Conservation (phyloP, 2,888 invertebrate genomes). For the Drosophila austrosaltans region DNA sequence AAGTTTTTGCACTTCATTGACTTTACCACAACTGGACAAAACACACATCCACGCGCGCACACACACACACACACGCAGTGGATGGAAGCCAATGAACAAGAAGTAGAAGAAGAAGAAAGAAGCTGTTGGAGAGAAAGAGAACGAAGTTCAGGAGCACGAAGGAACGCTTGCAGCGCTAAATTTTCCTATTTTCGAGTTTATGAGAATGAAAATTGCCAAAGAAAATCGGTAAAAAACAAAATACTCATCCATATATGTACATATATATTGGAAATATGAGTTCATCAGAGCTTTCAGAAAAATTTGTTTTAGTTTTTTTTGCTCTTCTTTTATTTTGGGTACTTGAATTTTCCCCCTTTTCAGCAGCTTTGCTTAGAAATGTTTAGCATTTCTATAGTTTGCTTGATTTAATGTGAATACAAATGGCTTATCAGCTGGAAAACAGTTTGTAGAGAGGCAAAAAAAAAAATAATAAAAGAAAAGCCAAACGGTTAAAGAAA, state of each 20-base stretch:
- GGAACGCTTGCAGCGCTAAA: slow-evolving; percentile 42
- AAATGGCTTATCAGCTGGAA: slow-evolving; percentile 66
- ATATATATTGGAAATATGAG: slow-evolving; percentile 22
- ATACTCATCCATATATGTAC: slow-evolving; percentile 39
- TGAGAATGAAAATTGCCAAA: slow-evolving; percentile 69
- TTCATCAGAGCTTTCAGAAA: slow-evolving; percentile 12
- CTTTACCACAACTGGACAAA: slow-evolving; percentile 33
- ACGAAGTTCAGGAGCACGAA: slow-evolving; percentile 24
- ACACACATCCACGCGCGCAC: slow-evolving; percentile 12
- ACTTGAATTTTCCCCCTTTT: slow-evolving; percentile 10
- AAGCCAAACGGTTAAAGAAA: background rate
- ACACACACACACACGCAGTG: slow-evolving; percentile 18
- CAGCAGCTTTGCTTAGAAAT: slow-evolving; percentile 21
- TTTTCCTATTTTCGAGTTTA: slow-evolving; percentile 59
- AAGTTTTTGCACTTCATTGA: slow-evolving; percentile 74
- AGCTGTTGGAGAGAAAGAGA: slow-evolving; percentile 5
- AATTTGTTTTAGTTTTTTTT: background rate
- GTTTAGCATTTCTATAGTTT: slow-evolving; percentile 21
- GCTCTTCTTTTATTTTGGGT: background rate
- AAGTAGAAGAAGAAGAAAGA: slow-evolving; percentile 15
- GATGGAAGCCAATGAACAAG: slow-evolving; percentile 43
- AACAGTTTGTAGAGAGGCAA: slow-evolving; percentile 7
- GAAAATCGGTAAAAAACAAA: slow-evolving; percentile 46
- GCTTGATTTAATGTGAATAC: slow-evolving; percentile 69
- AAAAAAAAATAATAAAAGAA: slow-evolving; percentile 10